Evolutionary conservation across 2,888 invertebrate species (phyloP).

Genomic region (Chirona hameri): DNA sequence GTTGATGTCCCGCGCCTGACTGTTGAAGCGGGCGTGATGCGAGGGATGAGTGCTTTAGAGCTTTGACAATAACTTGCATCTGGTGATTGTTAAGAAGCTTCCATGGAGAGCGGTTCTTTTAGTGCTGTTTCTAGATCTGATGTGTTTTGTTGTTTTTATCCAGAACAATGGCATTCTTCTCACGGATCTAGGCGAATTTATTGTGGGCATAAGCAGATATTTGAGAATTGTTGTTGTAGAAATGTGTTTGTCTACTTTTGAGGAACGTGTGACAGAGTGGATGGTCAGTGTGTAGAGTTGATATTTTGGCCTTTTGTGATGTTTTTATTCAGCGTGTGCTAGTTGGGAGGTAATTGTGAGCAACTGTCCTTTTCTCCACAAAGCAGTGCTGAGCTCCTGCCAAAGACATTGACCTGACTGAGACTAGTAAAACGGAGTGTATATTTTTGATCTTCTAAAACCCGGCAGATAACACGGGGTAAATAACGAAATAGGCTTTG

Average conservation of each 20-base stretch:
- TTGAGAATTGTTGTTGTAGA: not conserved
- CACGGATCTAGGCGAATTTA: slow-evolving; percentile 7
- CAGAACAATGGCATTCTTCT: not conserved
- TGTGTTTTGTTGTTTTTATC: not conserved
- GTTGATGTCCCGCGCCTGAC: not conserved
- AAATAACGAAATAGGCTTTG: not conserved
- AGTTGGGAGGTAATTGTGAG: not conserved
- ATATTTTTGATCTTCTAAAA: too few species aligned
- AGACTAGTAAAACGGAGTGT: too few species aligned
- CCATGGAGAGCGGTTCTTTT: too few species aligned
- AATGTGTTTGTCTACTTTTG: not conserved
- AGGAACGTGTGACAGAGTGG: too few species aligned
- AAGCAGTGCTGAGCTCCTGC: too few species aligned
- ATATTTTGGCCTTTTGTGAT: slow-evolving; percentile 13
- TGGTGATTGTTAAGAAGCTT: not conserved
- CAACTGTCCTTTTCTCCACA: too few species aligned
- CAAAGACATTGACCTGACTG: too few species aligned
- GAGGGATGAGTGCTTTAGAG: not conserved
- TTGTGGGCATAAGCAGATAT: slow-evolving; percentile 1
- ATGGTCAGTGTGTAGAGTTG: not conserved
- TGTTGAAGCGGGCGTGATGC: not conserved
- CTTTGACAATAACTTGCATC: not conserved
- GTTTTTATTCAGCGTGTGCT: not conserved
- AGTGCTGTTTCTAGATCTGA: too few species aligned
- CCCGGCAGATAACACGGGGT: not conserved